A percentile compares a stretch with the other conserved stretches of the same genome.
phyloP scores from a whole-genome alignment of 2,888 invertebrate genomes.

The Trissolcus japonicus region DNA sequence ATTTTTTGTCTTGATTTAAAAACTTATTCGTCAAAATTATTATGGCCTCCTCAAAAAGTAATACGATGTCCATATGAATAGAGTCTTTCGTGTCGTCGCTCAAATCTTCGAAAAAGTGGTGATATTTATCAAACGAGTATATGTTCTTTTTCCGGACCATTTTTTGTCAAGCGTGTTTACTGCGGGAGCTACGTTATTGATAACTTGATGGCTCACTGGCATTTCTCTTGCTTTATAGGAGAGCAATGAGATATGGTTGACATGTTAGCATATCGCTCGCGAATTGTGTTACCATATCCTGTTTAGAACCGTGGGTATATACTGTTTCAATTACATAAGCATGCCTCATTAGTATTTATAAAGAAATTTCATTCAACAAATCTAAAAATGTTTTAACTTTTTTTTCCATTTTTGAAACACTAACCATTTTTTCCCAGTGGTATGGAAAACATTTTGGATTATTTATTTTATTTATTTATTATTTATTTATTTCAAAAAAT shows the following conservation, averaged over 20 bases:
- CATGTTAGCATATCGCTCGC: slow-evolving; percentile 21
- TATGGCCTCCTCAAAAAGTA: too few relatives aligned
- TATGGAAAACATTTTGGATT: too few relatives aligned
- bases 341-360: background rate
- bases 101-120: slow-evolving; percentile 19
- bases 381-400: background rate
- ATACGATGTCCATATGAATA: slow-evolving; percentile 22
- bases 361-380: background rate
- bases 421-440: too few relatives aligned
- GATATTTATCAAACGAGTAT: slow-evolving; percentile 44
- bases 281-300: slow-evolving; percentile 29
- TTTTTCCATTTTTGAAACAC: too few relatives aligned
- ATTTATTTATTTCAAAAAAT: too few relatives aligned
- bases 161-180: slow-evolving; percentile 29
- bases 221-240: slow-evolving; percentile 40
- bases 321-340: background rate
- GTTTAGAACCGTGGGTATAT: background rate
- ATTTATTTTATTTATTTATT: too few relatives aligned
- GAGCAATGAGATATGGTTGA: slow-evolving; percentile 59
- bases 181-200: slow-evolving; percentile 45
- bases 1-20: too few relatives aligned
- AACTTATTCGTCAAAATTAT: too few relatives aligned
- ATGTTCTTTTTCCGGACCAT: slow-evolving; percentile 33
- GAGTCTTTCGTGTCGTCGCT: slow-evolving; percentile 30
- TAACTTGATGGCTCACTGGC: slow-evolving; percentile 44